phyloP scores from a whole-genome alignment of 2,113 vertebrate genomes.

The Motacilla alba region DNA sequence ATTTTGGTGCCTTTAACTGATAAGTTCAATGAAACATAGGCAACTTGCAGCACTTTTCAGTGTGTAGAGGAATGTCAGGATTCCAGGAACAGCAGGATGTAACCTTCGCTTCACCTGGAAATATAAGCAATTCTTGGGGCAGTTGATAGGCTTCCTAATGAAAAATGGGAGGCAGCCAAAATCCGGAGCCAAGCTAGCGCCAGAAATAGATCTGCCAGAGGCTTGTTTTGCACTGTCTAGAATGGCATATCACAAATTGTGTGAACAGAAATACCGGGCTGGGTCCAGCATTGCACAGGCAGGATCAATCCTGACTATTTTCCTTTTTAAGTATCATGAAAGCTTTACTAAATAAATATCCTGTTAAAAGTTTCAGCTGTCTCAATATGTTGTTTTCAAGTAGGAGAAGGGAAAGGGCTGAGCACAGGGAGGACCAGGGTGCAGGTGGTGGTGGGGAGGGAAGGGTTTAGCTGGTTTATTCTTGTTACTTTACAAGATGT shows the following conservation, averaged over 20 bases:
- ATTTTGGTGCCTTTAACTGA: constrained; percentile 39
- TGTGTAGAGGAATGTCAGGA: not conserved
- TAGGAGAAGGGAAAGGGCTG: not conserved
- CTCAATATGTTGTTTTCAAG: not conserved
- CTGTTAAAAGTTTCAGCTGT: not conserved
- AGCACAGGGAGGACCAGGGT: not conserved
- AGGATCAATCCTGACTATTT: not conserved
- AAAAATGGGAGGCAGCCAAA: constrained; percentile 55
- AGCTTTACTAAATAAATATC: not conserved
- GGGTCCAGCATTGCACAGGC: not conserved
- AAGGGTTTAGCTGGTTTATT: not conserved
- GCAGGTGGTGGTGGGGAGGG: not conserved
- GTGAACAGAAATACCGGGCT: not conserved
- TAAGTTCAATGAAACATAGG: constrained; percentile 39
- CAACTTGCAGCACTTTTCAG: not conserved
- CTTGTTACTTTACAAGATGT: not conserved
- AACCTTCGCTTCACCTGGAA: constrained; percentile 74
- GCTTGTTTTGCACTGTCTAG: not conserved
- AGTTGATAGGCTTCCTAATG: constrained; percentile 44
- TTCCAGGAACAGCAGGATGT: constrained; percentile 66
- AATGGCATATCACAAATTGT: not conserved
- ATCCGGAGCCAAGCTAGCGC: constrained; percentile 13
- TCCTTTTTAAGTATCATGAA: constrained; percentile 17
- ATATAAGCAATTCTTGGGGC: constrained; percentile 44
- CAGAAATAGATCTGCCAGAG: constrained; percentile 55